Conservation (phyloP, 2,113 vertebrate species). For the Erpornis zantholeuca region DNA sequence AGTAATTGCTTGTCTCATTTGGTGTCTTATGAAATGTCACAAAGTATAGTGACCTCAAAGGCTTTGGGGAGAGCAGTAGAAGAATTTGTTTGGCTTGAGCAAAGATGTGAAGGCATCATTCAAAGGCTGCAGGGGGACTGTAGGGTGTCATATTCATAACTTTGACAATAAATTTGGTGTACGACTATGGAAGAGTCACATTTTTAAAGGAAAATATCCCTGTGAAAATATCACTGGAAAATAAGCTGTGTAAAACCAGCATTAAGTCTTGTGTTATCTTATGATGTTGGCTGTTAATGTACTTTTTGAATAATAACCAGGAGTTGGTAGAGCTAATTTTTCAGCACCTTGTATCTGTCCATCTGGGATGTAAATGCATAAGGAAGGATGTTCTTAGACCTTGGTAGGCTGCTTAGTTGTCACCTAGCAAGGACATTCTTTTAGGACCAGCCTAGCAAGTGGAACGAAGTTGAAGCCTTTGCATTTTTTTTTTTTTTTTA, state of each 20-base stretch:
- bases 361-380: background rate
- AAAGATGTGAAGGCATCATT: background rate
- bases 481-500: background rate
- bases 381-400: background rate
- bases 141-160: background rate
- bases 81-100: slow-evolving; percentile 1
- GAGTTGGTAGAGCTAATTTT: background rate
- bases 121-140: background rate
- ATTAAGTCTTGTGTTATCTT: background rate
- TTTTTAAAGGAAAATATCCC: background rate
- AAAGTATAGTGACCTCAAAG: background rate
- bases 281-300: background rate
- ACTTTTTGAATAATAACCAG: background rate
- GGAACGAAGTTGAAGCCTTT: background rate
- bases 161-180: background rate
- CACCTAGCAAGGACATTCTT: background rate
- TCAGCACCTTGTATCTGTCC: background rate
- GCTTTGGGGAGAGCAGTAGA: background rate
- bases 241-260: background rate
- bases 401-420: background rate
- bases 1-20: background rate
- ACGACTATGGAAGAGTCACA: background rate
- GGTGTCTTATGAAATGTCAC: background rate
- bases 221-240: too few relatives aligned
- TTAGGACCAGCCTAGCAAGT: background rate